A percentile compares a stretch with the other conserved stretches of the same genome.
Evolutionary conservation across 1,140 invertebrate genomes (phyloP).

Genomic region (Lethrus apterus): DNA sequence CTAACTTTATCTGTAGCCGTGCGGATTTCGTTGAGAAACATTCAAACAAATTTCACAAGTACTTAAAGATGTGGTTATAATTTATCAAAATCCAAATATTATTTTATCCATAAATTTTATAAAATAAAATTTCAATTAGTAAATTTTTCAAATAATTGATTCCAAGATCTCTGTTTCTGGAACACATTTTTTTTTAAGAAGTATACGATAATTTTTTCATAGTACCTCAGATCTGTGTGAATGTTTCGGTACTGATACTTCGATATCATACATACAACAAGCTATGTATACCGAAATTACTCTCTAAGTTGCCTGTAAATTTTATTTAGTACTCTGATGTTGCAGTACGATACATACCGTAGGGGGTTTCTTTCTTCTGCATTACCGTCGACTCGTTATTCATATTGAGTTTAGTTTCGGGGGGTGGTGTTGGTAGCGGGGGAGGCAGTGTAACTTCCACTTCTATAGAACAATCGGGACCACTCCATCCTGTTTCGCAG

Average conservation of each 20-base stretch:
- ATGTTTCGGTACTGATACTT: too few species aligned
- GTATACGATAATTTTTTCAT: neutral
- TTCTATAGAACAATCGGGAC: slow-evolving; percentile 78
- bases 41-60: too few species aligned
- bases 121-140: neutral
- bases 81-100: too few species aligned
- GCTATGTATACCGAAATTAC: too few species aligned
- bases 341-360: slow-evolving; percentile 57
- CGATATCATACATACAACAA: too few species aligned
- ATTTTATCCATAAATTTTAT: neutral
- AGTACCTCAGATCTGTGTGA: too few species aligned
- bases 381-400: slow-evolving; percentile 58
- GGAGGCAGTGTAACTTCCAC: slow-evolving; percentile 55
- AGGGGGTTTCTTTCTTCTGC: slow-evolving; percentile 80
- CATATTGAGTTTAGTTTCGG: slow-evolving; percentile 24
- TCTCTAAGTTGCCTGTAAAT: too few species aligned
- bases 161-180: neutral
- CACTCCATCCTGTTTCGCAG: slow-evolving; percentile 83
- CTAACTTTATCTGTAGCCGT: too few species aligned
- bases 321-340: slow-evolving; percentile 8
- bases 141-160: neutral
- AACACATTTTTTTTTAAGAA: too few species aligned
- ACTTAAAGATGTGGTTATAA: too few species aligned
- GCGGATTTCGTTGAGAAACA: too few species aligned
- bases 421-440: slow-evolving; percentile 44